A percentile compares a stretch with the other conserved stretches of the same genome.
These are phyloP conservation scores for Lasiurus borealis DNA, from an alignment of 2,113 vertebrate genomes.

Conservation along the genomic window DNA sequence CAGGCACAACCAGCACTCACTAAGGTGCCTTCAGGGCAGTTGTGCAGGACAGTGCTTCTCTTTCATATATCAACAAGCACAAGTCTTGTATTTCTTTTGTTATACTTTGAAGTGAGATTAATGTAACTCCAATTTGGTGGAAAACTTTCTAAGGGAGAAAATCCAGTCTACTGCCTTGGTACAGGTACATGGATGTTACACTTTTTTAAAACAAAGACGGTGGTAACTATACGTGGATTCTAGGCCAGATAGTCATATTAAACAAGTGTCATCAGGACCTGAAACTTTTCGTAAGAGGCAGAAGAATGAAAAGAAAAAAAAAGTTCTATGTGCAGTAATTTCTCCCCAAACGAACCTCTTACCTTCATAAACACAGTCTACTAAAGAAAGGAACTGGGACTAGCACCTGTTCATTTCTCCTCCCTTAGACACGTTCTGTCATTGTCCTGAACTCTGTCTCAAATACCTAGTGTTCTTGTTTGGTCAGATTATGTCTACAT, in stretches of 20 bases:
- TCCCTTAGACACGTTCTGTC: not conserved
- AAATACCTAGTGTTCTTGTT: not conserved
- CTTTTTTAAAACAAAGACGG: not conserved
- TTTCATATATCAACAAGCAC: not conserved
- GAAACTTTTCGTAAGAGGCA: not conserved
- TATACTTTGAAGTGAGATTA: conserved; percentile 46
- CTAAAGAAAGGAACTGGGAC: not conserved
- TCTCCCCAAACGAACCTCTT: not conserved
- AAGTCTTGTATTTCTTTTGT: not conserved
- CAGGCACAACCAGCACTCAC: not conserved
- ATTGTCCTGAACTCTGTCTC: not conserved
- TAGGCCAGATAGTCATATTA: not conserved
- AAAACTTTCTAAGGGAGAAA: not conserved
- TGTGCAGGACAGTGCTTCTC: not conserved
- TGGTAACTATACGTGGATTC: not conserved
- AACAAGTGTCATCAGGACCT: not conserved
- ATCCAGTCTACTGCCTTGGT: not conserved
- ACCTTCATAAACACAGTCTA: not conserved
- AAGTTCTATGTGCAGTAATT: not conserved
- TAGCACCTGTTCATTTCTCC: not conserved
- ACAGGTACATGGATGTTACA: not conserved
- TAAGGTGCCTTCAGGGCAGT: not conserved
- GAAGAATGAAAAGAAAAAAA: not conserved
- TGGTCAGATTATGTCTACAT: not conserved
- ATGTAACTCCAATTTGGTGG: not conserved